Conservation (phyloP, 1,140 invertebrate genomes). For the Protaetia brevitarsis region DNA sequence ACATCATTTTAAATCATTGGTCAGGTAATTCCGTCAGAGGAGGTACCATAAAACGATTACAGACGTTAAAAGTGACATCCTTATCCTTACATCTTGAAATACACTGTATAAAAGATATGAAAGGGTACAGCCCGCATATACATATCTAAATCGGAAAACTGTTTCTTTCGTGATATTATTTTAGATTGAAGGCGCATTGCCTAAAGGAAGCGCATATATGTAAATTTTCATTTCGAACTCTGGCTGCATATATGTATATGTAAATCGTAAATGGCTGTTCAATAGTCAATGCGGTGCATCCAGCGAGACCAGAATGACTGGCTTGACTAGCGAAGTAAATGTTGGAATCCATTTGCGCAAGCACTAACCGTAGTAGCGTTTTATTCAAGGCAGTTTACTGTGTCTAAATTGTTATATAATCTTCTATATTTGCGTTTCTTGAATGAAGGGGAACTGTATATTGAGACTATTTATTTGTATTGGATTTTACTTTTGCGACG, state of each 20-base stretch:
- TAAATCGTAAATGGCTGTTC: slow-evolving; percentile 15
- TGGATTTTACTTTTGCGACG: too few species aligned
- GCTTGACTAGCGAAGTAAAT: not conserved
- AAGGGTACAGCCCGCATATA: not conserved
- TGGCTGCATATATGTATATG: not conserved
- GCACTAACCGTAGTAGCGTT: not conserved
- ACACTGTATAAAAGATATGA: too few species aligned
- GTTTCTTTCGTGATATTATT: slow-evolving; percentile 1
- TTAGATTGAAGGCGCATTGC: not conserved
- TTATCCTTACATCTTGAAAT: too few species aligned
- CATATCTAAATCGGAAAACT: too few species aligned
- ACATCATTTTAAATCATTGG: too few species aligned
- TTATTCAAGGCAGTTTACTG: not conserved
- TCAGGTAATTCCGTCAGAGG: too few species aligned
- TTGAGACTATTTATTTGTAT: too few species aligned
- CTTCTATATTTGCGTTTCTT: not conserved
- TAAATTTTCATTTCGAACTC: not conserved
- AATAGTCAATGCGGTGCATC: slow-evolving; percentile 5
- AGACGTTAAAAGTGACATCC: too few species aligned
- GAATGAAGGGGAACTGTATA: too few species aligned
- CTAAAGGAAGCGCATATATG: not conserved
- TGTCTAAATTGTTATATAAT: not conserved
- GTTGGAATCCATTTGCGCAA: slow-evolving; percentile 2
- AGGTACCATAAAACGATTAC: too few species aligned
- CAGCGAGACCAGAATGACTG: not conserved